Conservation (phyloP, 2,113 vertebrate genomes). For the Limanda limanda region DNA sequence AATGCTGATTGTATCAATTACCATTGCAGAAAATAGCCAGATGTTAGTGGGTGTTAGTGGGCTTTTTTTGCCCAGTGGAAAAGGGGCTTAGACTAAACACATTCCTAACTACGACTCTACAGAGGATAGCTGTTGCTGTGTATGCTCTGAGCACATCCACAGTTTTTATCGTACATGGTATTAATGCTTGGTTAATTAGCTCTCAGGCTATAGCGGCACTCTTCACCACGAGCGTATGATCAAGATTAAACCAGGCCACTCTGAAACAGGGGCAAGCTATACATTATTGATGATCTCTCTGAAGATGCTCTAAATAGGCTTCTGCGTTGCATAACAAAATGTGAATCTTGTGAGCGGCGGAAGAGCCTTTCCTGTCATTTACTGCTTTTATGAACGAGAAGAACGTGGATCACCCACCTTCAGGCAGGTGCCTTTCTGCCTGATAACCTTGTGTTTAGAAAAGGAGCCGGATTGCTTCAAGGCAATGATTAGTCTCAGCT, state of each 20-base stretch:
- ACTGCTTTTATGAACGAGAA: constrained; percentile 37
- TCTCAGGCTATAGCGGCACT: constrained; percentile 5
- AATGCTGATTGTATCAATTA: background rate
- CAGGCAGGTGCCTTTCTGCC: background rate
- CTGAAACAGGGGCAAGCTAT: constrained; percentile 59
- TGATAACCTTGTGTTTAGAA: background rate
- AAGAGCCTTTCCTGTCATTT: constrained; percentile 24
- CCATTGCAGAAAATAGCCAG: background rate
- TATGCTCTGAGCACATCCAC: background rate
- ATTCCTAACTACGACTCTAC: background rate
- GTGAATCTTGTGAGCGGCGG: constrained; percentile 18
- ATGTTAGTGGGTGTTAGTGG: background rate
- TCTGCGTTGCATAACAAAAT: constrained; percentile 46
- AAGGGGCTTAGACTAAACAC: background rate
- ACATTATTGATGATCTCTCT: constrained; percentile 72
- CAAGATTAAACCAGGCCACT: constrained; percentile 44
- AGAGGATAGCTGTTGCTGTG: background rate
- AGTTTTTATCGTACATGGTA: background rate
- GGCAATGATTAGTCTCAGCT: background rate
- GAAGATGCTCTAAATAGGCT: constrained; percentile 69
- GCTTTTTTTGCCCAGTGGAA: background rate
- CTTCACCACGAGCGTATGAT: constrained; percentile 32
- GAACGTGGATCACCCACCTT: background rate
- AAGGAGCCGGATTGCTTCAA: background rate
- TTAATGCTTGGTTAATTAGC: constrained; percentile 42